Conservation (phyloP, 2,113 vertebrate genomes). For the Myotis davidii region DNA sequence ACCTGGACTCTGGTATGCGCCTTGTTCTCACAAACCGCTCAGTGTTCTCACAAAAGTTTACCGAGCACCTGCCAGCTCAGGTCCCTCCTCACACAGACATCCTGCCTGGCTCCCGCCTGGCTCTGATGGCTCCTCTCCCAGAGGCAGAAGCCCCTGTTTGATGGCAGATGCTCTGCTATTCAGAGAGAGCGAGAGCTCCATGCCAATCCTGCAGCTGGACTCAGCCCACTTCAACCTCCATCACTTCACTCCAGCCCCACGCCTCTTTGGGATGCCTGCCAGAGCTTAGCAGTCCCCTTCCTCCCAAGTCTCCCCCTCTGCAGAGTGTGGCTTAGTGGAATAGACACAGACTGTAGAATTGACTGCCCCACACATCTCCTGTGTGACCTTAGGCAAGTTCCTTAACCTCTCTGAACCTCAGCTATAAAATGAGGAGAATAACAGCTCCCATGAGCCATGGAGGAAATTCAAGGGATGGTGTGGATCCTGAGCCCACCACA, state of each 20-base stretch:
- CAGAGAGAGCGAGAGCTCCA: neutral
- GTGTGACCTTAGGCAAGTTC: neutral
- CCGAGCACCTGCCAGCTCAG: neutral
- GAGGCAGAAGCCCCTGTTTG: neutral
- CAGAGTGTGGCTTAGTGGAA: neutral
- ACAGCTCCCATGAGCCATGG: neutral
- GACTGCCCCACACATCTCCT: neutral
- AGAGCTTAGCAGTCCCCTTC: neutral
- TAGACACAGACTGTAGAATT: neutral
- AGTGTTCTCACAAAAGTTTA: too few species aligned
- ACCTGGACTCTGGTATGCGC: too few species aligned
- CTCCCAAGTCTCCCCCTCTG: neutral
- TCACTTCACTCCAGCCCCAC: neutral
- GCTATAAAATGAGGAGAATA: neutral
- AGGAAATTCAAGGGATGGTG: neutral
- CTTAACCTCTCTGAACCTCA: neutral
- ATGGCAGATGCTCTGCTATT: neutral
- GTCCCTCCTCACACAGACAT: neutral
- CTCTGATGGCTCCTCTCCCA: neutral
- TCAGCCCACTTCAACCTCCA: neutral
- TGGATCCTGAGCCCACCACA: accelerated
- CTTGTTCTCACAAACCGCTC: too few species aligned
- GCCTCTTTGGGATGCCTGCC: neutral
- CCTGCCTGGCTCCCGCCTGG: neutral
- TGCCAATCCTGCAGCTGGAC: neutral